Conservation (phyloP, 2,888 invertebrate genomes). For the Parasteatoda lunata region DNA sequence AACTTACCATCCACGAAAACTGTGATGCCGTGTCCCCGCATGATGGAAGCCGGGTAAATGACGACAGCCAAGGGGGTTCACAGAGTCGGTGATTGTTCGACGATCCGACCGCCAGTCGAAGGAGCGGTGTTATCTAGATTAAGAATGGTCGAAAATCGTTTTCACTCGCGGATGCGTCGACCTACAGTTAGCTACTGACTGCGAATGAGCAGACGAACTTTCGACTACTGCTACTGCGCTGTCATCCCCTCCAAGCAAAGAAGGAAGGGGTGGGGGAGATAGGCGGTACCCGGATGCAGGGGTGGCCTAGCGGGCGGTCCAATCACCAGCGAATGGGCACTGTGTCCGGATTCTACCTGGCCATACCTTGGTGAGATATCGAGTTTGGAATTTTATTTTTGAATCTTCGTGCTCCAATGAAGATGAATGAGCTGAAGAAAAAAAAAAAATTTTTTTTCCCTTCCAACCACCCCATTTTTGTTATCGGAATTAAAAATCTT, state of each 20-base stretch:
- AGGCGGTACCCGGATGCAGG: conserved; percentile 61
- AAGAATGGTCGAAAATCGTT: no score
- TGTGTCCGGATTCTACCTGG: conserved; percentile 1
- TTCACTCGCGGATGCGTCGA: background rate
- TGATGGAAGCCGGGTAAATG: background rate
- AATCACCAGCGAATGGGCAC: conserved; percentile 37
- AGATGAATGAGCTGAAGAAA: background rate
- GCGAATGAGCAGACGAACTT: background rate
- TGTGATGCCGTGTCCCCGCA: conserved; percentile 46
- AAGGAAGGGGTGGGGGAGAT: conserved; percentile 3
- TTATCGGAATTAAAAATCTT: no score
- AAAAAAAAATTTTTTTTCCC: no score
- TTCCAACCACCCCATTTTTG: no score
- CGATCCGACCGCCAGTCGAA: no score
- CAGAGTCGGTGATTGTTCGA: background rate
- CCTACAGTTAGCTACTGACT: conserved; percentile 15
- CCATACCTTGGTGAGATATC: background rate
- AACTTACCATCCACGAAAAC: conserved; percentile 45
- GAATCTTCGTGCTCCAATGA: background rate
- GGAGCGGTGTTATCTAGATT: no score
- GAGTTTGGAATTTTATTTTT: background rate
- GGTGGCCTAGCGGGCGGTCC: conserved; percentile 45
- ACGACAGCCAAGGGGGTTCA: background rate
- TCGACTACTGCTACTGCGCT: conserved; percentile 3
- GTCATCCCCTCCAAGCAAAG: background rate